These are phyloP conservation scores for Ceratosolen solmsi DNA, from an alignment of 1,140 invertebrate genomes.

Conservation along the genomic window DNA sequence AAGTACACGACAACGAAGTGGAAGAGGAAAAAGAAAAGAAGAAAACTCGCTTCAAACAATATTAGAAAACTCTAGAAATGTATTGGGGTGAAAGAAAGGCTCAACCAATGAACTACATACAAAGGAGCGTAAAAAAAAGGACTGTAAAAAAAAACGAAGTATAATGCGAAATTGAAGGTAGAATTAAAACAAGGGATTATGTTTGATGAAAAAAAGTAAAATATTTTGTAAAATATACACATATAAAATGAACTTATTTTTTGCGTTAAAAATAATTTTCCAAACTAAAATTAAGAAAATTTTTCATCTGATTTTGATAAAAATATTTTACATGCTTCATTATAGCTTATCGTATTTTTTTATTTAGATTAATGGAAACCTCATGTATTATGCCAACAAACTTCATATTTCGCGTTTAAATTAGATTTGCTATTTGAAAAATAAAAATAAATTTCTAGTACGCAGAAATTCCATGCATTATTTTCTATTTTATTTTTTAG, in stretches of 20 bases:
- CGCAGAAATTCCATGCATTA: too few species aligned
- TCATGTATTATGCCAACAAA: too few species aligned
- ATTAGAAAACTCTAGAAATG: conserved; percentile 46
- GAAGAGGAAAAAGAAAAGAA: background rate
- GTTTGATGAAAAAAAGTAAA: background rate
- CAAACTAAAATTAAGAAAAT: too few species aligned
- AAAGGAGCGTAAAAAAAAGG: background rate
- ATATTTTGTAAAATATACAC: background rate
- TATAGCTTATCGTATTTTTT: too few species aligned
- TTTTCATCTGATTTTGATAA: too few species aligned
- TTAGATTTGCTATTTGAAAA: too few species aligned
- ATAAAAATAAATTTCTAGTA: too few species aligned
- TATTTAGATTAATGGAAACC: too few species aligned
- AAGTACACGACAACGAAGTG: background rate
- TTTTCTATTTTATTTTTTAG: too few species aligned
- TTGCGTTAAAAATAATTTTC: background rate
- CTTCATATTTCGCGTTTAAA: too few species aligned
- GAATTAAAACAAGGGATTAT: conserved; percentile 14
- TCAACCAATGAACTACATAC: background rate
- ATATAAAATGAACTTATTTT: background rate
- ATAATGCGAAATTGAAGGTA: background rate
- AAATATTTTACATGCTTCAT: too few species aligned
- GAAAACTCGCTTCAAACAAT: conserved; percentile 33
- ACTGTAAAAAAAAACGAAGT: background rate
- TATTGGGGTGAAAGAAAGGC: conserved; percentile 17